Evolutionary conservation across 2,888 invertebrate genomes (phyloP), one percentile per base, ranked within the genome.

Genomic region (Amblyjoppa proteus): DNA sequence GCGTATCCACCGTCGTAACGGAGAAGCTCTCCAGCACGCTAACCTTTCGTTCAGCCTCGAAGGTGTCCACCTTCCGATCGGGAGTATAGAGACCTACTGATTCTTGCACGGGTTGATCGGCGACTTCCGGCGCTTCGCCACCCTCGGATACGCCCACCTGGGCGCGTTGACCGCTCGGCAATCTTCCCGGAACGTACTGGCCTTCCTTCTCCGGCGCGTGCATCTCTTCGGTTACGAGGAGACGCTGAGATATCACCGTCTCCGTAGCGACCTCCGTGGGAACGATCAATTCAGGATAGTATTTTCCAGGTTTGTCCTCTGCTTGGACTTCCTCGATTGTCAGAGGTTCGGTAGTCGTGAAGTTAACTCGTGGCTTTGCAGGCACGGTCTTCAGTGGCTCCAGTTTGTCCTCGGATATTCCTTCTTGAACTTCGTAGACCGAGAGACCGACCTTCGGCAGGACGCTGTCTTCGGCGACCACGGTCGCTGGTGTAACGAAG

Each of bases 271-370:
- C 95, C 95, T 97, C 97, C 2, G 97, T 97, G 0, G 97, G 96
- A 1, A 97, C 97, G 91, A 97, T 96, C 73, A 97, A 93, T 94
- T 97, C 97, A 3, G 97, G 97, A 91, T 97, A 96, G 91, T 97
- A 97, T 94, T 97, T 97, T 16, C 96, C 96, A 9, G 97, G 96
- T 92, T 96, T 97, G 83, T 96, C 96, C 94, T 96, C 96, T 2
- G 96, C 94, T 89, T 96, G 95, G 38, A 96, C 95, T 95, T 97
- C 97, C 79, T 96, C 96, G 5, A 97, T 94, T 89, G 96, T 94
- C 80, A 97, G 74, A 13, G 96, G 95, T 93, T 97, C 97, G 51
- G 95, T 94, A 66, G 96, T 94, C 88, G 96, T 95, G 71, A 97
- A 95, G 86, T 96, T 96, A 11, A 96, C 92, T 92, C 96, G 96